phyloP scores from a whole-genome alignment of 2,797 vertebrate species.

The Mionectes olivaceus region DNA sequence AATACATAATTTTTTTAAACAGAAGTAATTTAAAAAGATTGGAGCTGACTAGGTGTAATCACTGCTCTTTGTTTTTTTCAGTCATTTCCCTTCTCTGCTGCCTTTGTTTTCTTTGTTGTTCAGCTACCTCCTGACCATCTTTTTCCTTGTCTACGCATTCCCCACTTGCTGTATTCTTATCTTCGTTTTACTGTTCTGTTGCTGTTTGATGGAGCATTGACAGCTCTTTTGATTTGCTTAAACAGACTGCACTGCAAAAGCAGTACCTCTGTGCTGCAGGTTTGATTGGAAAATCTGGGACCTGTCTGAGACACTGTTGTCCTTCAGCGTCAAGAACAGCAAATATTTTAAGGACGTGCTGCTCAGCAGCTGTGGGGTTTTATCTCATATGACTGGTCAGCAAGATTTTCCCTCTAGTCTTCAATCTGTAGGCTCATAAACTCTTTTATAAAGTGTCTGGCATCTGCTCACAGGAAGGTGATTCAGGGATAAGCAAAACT shows the following conservation, averaged over 20 bases:
- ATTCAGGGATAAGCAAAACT: conserved; percentile 20
- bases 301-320: neutral
- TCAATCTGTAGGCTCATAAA: conserved; percentile 24
- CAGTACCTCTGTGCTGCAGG: neutral
- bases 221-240: neutral
- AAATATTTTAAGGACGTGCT: conserved; percentile 36
- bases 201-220: neutral
- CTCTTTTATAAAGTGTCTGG: neutral
- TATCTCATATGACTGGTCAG: conserved; percentile 29
- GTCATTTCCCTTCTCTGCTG: neutral
- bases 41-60: neutral
- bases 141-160: neutral
- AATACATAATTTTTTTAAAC: neutral
- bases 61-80: neutral
- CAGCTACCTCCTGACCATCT: neutral
- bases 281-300: neutral
- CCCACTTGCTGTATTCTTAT: neutral
- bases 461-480: neutral
- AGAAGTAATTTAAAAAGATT: neutral
- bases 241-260: neutral
- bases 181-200: neutral
- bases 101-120: neutral
- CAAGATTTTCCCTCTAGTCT: conserved; percentile 37
- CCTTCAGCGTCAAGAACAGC: neutral
- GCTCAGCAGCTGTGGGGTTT: neutral